Conservation (phyloP, 1,140 invertebrate species). For the Idris sp. region DNA sequence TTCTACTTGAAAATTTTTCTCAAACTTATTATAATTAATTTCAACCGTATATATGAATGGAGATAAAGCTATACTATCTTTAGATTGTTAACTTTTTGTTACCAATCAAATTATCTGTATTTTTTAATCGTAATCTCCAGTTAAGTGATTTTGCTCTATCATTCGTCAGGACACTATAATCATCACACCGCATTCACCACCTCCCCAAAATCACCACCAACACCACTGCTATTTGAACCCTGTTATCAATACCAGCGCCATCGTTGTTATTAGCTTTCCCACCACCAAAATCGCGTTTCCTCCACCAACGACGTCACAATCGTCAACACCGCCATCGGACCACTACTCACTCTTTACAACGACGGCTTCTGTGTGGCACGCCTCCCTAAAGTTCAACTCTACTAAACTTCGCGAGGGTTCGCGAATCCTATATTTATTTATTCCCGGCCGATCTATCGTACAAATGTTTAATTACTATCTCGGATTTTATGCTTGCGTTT, state of each 20-base stretch:
- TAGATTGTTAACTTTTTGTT: too few relatives aligned
- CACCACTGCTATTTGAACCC: slow-evolving; percentile 39
- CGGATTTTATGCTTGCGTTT: too few relatives aligned
- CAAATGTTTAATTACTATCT: too few relatives aligned
- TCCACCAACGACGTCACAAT: slow-evolving; percentile 59
- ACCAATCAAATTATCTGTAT: too few relatives aligned
- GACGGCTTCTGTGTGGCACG: slow-evolving; percentile 51
- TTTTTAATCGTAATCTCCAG: slow-evolving; percentile 24
- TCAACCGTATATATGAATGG: too few relatives aligned
- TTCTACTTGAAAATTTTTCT: too few relatives aligned
- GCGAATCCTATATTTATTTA: too few relatives aligned
- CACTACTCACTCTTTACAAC: slow-evolving; percentile 57
- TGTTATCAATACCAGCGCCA: slow-evolving; percentile 53
- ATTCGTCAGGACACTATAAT: slow-evolving; percentile 48
- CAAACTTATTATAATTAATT: too few relatives aligned
- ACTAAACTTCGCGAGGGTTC: slow-evolving; percentile 24
- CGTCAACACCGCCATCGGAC: slow-evolving; percentile 58
- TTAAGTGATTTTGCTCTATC: slow-evolving; percentile 42
- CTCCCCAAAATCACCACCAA: slow-evolving; percentile 38
- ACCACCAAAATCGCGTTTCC: slow-evolving; percentile 58
- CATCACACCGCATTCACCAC: slow-evolving; percentile 37
- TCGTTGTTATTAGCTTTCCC: slow-evolving; percentile 56
- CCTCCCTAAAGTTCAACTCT: slow-evolving; percentile 50
- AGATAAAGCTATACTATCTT: too few relatives aligned
- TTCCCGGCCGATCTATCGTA: too few relatives aligned